Conservation (phyloP, 2,888 invertebrate species). For the Colletes collaris region DNA sequence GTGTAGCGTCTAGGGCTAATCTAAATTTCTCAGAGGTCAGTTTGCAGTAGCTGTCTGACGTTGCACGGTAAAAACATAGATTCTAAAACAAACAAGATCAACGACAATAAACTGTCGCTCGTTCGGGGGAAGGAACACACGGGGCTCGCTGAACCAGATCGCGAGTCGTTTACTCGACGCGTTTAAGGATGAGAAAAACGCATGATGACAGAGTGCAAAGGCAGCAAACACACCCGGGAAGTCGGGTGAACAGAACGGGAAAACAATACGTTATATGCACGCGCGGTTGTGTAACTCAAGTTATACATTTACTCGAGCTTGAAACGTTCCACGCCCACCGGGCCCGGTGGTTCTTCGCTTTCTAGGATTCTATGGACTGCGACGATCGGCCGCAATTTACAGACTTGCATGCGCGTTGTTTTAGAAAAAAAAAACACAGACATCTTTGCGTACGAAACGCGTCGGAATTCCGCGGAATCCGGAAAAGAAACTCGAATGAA, state of each 20-base stretch:
- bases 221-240: background rate
- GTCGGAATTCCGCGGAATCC: conserved; percentile 57
- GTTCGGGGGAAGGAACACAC: background rate
- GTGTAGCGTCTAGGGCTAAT: too few relatives aligned
- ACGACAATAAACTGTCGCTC: background rate
- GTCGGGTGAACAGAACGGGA: background rate
- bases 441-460: conserved; percentile 38
- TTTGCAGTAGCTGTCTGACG: too few relatives aligned
- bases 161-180: background rate
- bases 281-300: conserved; percentile 12
- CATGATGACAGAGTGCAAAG: background rate
- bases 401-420: conserved; percentile 14
- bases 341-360: conserved; percentile 32
- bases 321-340: conserved; percentile 40
- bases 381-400: conserved; percentile 37
- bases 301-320: conserved; percentile 29
- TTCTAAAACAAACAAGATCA: background rate
- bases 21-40: too few relatives aligned
- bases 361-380: conserved; percentile 37
- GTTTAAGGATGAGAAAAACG: conserved; percentile 6
- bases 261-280: conserved; percentile 16
- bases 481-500: conserved; percentile 52
- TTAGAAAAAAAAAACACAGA: conserved; percentile 10
- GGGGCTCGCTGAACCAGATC: background rate
- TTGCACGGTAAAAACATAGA: too few relatives aligned